Conservation (phyloP, 2,113 vertebrate genomes). For the Epinephelus fuscoguttatus region DNA sequence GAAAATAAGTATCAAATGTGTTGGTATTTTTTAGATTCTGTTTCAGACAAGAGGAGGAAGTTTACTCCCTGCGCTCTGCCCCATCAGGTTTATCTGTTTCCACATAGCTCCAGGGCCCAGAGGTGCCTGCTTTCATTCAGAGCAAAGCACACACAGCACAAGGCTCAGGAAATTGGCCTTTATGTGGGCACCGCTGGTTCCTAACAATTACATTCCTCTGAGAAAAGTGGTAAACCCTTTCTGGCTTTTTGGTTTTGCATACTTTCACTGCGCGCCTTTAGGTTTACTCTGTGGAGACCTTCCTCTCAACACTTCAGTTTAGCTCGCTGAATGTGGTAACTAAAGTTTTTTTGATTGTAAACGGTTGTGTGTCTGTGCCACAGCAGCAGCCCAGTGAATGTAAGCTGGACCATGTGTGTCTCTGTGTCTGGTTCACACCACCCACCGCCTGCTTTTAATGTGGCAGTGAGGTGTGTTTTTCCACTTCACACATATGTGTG, state of each 20-base stretch:
- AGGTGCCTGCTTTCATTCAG: slow-evolving; percentile 33
- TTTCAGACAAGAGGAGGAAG: slow-evolving; percentile 11
- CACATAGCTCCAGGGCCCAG: slow-evolving; percentile 22
- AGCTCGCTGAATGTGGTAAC: neutral
- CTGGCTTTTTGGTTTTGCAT: neutral
- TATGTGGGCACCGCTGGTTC: neutral
- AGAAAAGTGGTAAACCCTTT: neutral
- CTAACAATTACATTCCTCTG: slow-evolving; percentile 2
- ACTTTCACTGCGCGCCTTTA: neutral
- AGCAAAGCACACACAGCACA: slow-evolving; percentile 28
- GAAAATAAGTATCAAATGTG: neutral
- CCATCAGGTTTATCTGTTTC: slow-evolving; percentile 4
- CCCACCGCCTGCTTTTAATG: slow-evolving; percentile 9
- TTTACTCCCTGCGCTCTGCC: neutral
- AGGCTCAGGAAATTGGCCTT: slow-evolving; percentile 35
- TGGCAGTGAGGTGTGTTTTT: slow-evolving; percentile 54
- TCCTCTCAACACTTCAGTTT: neutral
- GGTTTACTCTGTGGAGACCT: neutral
- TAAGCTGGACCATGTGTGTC: slow-evolving; percentile 44
- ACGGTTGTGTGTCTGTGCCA: slow-evolving; percentile 31
- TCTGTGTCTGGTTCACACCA: slow-evolving; percentile 45
- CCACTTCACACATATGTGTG: slow-evolving; percentile 30
- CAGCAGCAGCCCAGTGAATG: slow-evolving; percentile 13
- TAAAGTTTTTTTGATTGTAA: slow-evolving; percentile 11
- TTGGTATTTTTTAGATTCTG: neutral